Evolutionary conservation across 2,888 invertebrate species (phyloP), one percentile per base, ranked within the genome.

Genomic region (Mactromeris polynyma): DNA sequence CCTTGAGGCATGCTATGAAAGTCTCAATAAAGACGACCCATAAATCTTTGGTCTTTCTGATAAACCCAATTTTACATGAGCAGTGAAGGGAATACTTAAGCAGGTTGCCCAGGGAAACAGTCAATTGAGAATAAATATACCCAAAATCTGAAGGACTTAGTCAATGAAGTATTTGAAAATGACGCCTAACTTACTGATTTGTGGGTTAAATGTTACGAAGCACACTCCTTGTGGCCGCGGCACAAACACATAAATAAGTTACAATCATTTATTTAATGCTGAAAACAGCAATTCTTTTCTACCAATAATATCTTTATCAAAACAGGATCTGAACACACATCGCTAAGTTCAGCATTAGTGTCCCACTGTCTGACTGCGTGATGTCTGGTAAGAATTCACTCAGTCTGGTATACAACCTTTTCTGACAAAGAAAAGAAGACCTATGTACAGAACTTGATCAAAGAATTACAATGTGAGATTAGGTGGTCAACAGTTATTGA

Each of bases 11-110:
- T 73, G 36, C 11, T 73, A 73, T 14, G 73, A 40, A 73, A 83
- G 73, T 31, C 26, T 42, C 42, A 58, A 78, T 82, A 83, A 83
- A 87, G 58, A 21, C n/a, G 26, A 79, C 46, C 78, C 42, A 78
- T 83, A 87, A 87, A 83, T 87, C 82, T 78, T 83, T 58, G 31
- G 69, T 58, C 77, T 73, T 26, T 36, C 64, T 40, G 87, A 87
- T 87, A 87, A 82, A 36, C 77, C n/a, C 40, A 31, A 78, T 87
- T 87, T 87, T 83, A 87, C 42, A 64, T 83, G 78, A 58, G 73
- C 38, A 78, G 40, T 40, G 80, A 79, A 80, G 9, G 69, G 73
- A 83, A 73, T 83, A 73, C 0, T 33, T 36, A 33, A 73, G 33
- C 73, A 40, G 40, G 79, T 46, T 42, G n/a, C 14, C 42, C 42